These are phyloP conservation scores for Ormyrus thymus DNA, from an alignment of 2,888 invertebrate species.

Conservation along the genomic window DNA sequence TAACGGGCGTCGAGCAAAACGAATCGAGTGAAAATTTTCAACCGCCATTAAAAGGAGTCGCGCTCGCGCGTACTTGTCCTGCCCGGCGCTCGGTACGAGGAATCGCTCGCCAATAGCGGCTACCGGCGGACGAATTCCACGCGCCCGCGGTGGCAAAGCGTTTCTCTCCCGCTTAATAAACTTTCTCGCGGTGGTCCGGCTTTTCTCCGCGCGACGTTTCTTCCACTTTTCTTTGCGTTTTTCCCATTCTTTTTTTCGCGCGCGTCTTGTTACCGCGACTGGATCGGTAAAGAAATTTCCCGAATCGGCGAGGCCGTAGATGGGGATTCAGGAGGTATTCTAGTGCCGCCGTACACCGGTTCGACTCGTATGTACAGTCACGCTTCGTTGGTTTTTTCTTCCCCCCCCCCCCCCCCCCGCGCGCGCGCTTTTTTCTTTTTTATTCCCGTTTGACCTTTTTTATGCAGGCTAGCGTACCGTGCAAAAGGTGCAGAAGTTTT, in stretches of 20 bases:
- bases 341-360: conserved; percentile 30
- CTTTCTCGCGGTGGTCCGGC: conserved; percentile 33
- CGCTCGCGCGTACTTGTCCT: too few relatives aligned
- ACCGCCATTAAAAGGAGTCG: too few relatives aligned
- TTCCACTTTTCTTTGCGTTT: not conserved
- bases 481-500: conserved; percentile 45
- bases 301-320: conserved; percentile 21
- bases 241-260: conserved; percentile 4
- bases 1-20: too few relatives aligned
- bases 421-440: not conserved
- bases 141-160: too few relatives aligned
- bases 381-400: conserved; percentile 43
- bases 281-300: not conserved
- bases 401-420: too few relatives aligned
- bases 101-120: not conserved
- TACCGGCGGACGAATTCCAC: not conserved
- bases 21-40: too few relatives aligned
- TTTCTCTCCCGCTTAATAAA: conserved; percentile 19
- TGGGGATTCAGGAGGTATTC: conserved; percentile 16
- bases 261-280: conserved; percentile 7
- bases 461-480: not conserved
- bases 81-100: not conserved
- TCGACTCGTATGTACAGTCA: conserved; percentile 48
- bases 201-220: not conserved
- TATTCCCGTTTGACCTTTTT: conserved; percentile 7